Base-by-base conservation (phyloP, 2,797 vertebrate genomes). In the Peromyscus attwateri region DNA sequence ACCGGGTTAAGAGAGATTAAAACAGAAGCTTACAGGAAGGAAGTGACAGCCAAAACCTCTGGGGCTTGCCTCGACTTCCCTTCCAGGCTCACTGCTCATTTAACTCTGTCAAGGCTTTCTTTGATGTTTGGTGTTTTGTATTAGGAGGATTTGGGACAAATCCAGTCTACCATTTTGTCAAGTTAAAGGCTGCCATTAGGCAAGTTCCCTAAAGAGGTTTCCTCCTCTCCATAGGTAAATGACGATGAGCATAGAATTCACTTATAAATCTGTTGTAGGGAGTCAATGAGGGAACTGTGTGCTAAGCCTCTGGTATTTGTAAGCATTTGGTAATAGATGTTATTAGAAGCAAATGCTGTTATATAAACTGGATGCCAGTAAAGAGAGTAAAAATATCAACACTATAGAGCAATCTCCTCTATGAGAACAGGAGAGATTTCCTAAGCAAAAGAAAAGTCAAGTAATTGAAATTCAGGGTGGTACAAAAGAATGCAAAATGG, bases 391-490 rank as follows among this genome's bases (percentile, higher is more conserved):
- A 75, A 79, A 92, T 85, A 79, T 68, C 76, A 92, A 25, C 77
- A 92, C 49, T 19, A 66, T 27, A 83, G 7, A 94, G 10, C 70
- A 77, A 43, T 73, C 43, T 82, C 46, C 57, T 25, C 37, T 66
- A 55, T 43, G 11, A 13, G 31, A 87, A 89, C 43, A 57, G n/a
- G 52, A 37, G 49, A 95, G 64, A 73, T 95, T 64, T 55, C 55
- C 37, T 89, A 73, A 79, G 43, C 46, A 31, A 87, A 87, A 91
- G 52, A 37, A 81, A 92, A 91, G 70, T 66, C 43, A 82, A 83
- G 62, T n/a, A 52, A 87, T 92, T 95, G 37, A 94, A 95, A 92
- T 81, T 46, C n/a, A 95, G 60, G 12, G 76, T 49, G 75, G 34
- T 57, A 85, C 83, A 46, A 95, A 92, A 88, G 29, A 93, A 3